Conservation (phyloP, 2,113 vertebrate species). For the Todiramphus saurophagus region DNA sequence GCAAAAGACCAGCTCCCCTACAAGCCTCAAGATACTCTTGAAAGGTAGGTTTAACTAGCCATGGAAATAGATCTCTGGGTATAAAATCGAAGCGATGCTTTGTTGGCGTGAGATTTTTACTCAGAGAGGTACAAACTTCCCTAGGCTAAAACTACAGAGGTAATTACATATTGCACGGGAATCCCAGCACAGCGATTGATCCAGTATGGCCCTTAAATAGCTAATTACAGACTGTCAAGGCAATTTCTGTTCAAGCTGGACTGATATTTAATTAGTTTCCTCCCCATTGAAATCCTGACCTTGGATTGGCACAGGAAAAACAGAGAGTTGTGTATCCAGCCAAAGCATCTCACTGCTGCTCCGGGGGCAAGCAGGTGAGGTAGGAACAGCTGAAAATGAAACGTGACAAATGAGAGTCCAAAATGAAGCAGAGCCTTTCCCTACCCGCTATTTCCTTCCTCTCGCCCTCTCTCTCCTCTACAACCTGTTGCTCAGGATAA, state of each 20-base stretch:
- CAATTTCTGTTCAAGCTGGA: neutral
- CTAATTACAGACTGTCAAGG: constrained; percentile 17
- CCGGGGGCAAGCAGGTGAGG: neutral
- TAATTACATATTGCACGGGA: neutral
- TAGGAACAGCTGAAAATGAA: neutral
- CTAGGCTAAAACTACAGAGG: neutral
- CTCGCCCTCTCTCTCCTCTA: neutral
- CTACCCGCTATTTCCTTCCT: neutral
- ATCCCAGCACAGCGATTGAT: neutral
- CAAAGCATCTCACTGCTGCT: neutral
- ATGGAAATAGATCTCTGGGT: neutral
- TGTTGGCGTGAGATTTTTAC: neutral
- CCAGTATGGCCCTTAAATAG: neutral
- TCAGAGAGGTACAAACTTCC: neutral
- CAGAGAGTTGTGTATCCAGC: neutral
- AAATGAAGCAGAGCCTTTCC: neutral
- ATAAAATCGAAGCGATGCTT: neutral
- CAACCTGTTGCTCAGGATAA: neutral
- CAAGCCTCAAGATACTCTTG: neutral
- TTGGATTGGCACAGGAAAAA: neutral
- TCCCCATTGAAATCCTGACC: neutral
- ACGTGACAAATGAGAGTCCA: neutral
- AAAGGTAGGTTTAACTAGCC: neutral
- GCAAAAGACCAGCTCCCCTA: neutral
- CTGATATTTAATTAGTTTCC: neutral